phyloP scores from a whole-genome alignment of 2,113 vertebrate genomes.

The Harpagus bidentatus region DNA sequence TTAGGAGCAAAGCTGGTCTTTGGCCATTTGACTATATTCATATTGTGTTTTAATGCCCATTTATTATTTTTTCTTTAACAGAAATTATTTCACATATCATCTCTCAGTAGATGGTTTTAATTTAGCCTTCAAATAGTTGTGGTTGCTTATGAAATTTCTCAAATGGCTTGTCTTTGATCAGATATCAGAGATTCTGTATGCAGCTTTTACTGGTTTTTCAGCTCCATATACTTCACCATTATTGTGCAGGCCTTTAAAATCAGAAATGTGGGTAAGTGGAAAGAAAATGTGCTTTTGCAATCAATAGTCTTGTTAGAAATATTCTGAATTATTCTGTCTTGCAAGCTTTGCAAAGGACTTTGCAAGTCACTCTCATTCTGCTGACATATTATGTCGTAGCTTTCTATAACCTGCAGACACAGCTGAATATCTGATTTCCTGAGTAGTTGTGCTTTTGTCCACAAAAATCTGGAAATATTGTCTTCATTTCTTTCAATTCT shows the following conservation, averaged over 20 bases:
- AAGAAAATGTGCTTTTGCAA: slow-evolving; percentile 41
- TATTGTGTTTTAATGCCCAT: not conserved
- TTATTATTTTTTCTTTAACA: slow-evolving; percentile 20
- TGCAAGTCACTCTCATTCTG: not conserved
- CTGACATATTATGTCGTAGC: not conserved
- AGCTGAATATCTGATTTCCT: slow-evolving; percentile 8
- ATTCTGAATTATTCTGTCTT: slow-evolving; percentile 29
- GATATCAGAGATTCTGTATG: not conserved
- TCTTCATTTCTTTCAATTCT: not conserved
- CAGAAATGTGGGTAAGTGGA: not conserved
- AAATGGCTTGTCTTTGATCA: slow-evolving; percentile 8
- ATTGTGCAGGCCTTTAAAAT: slow-evolving; percentile 33
- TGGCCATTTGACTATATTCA: not conserved
- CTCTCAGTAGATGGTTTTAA: slow-evolving; percentile 9
- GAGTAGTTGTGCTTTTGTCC: not conserved
- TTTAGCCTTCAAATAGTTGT: not conserved
- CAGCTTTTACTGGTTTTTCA: slow-evolving; percentile 7
- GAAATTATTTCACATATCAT: not conserved
- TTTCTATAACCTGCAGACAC: not conserved
- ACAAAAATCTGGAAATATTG: not conserved
- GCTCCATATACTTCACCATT: not conserved
- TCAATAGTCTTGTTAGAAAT: slow-evolving; percentile 42
- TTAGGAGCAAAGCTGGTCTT: slow-evolving; percentile 11
- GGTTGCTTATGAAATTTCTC: not conserved
- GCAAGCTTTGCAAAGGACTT: not conserved